Evolutionary conservation across 2,888 invertebrate species (phyloP).

Genomic region (Zhengitettix transpicula): DNA sequence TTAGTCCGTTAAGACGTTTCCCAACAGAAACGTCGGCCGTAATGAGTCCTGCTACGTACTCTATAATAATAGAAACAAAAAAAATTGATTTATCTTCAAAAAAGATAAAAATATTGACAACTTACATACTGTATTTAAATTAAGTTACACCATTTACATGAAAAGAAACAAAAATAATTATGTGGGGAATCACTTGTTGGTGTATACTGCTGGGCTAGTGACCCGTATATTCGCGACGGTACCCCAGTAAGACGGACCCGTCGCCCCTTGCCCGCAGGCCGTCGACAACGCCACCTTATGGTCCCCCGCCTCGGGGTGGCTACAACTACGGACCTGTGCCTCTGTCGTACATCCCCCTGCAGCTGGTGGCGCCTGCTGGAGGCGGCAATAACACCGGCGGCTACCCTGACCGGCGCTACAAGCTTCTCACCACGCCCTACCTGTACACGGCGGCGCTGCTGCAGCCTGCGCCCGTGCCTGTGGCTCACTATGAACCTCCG

Average conservation of each 20-base stretch:
- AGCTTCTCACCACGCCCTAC: conserved; percentile 14
- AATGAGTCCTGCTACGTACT: too few relatives aligned
- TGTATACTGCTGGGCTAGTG: too few relatives aligned
- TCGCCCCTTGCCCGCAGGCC: background rate
- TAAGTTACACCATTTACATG: too few relatives aligned
- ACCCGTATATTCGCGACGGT: conserved; percentile 12
- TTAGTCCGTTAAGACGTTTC: too few relatives aligned
- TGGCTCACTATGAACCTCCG: background rate
- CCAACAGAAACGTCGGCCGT: too few relatives aligned
- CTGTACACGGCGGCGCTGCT: conserved; percentile 16
- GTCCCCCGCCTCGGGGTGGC: conserved; percentile 11
- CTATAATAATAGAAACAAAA: too few relatives aligned
- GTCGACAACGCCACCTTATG: conserved; percentile 4
- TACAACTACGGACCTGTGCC: conserved; percentile 20
- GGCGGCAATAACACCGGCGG: conserved; percentile 16
- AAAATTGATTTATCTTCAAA: too few relatives aligned
- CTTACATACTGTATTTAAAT: too few relatives aligned
- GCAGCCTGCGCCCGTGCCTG: conserved; percentile 10
- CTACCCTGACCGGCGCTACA: conserved; percentile 19
- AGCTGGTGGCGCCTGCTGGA: conserved; percentile 11
- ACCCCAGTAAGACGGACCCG: conserved; percentile 6
- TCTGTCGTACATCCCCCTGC: conserved; percentile 12
- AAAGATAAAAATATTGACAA: too few relatives aligned
- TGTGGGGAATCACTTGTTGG: too few relatives aligned
- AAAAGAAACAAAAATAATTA: too few relatives aligned